Percentiles rank a stretch among this genome's conserved stretches.
phyloP scores from a whole-genome alignment of 2,797 vertebrate genomes.

The Tragelaphus eurycerus region DNA sequence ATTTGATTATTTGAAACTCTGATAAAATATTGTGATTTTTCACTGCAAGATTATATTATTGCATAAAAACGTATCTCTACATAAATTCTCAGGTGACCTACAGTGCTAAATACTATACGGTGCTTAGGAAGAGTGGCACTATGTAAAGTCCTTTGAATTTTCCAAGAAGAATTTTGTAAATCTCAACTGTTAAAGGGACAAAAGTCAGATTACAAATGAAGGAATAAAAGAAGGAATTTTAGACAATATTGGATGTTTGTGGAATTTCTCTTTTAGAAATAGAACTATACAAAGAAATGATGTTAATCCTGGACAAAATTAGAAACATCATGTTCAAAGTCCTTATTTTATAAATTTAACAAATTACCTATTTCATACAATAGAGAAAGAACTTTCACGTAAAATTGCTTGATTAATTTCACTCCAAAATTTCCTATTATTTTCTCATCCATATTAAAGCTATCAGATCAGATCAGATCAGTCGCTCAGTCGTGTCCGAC shows the following conservation, averaged over 20 bases:
- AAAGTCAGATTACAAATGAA: not conserved
- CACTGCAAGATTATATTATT: not conserved
- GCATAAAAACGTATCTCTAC: not conserved
- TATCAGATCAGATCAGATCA: too few relatives aligned
- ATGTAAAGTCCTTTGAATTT: not conserved
- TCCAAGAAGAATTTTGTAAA: not conserved
- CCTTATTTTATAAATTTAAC: not conserved
- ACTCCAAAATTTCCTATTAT: not conserved
- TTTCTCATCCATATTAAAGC: not conserved
- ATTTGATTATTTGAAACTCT: not conserved
- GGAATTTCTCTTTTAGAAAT: not conserved
- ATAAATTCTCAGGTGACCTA: not conserved
- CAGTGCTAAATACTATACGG: not conserved
- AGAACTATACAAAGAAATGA: not conserved
- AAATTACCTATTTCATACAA: not conserved
- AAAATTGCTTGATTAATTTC: not conserved
- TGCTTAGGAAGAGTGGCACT: not conserved
- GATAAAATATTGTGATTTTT: not conserved
- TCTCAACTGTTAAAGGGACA: not conserved
- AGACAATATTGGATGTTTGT: not conserved
- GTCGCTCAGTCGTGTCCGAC: too few relatives aligned
- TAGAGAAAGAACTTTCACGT: not conserved
- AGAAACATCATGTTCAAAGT: not conserved
- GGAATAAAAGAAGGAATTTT: not conserved
- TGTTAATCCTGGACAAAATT: not conserved